phyloP scores from a whole-genome alignment of 2,797 vertebrate species.

The Gymnocypris eckloni region DNA sequence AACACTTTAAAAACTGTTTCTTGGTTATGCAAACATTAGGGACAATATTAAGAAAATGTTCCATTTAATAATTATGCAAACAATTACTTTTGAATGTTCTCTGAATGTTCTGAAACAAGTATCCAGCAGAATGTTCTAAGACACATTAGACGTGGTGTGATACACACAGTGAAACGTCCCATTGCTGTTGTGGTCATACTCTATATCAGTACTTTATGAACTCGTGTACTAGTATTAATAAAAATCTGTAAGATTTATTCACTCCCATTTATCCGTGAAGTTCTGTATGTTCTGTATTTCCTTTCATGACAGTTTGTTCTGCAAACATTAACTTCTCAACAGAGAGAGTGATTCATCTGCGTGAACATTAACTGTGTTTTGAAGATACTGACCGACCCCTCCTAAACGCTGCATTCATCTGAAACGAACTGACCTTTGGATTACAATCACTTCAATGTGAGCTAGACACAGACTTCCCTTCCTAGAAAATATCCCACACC shows the following conservation, averaged over 20 bases:
- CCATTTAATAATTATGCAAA: background rate
- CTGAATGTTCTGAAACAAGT: background rate
- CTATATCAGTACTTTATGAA: background rate
- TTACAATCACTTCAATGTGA: slow-evolving; percentile 30
- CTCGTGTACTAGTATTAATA: background rate
- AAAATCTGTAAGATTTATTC: background rate
- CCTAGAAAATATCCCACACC: slow-evolving; percentile 27
- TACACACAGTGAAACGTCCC: background rate
- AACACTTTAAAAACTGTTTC: background rate
- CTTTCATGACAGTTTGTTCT: background rate
- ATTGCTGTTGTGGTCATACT: background rate
- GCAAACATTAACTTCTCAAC: slow-evolving; percentile 37
- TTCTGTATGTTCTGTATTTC: background rate
- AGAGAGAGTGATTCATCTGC: slow-evolving; percentile 40
- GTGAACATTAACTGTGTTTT: slow-evolving; percentile 59
- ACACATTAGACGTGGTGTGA: background rate
- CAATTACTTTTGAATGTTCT: background rate
- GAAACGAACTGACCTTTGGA: slow-evolving; percentile 58
- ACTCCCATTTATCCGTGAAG: background rate
- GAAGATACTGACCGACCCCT: slow-evolving; percentile 15
- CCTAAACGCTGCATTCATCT: slow-evolving; percentile 33
- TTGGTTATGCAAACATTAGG: background rate
- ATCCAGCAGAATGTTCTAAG: background rate
- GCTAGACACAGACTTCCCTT: slow-evolving; percentile 2
- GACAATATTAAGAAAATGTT: background rate